Percentiles rank a stretch among this genome's conserved stretches.
These are phyloP conservation scores for Corapipo altera DNA, from an alignment of 2,113 vertebrate species.

Conservation along the genomic window DNA sequence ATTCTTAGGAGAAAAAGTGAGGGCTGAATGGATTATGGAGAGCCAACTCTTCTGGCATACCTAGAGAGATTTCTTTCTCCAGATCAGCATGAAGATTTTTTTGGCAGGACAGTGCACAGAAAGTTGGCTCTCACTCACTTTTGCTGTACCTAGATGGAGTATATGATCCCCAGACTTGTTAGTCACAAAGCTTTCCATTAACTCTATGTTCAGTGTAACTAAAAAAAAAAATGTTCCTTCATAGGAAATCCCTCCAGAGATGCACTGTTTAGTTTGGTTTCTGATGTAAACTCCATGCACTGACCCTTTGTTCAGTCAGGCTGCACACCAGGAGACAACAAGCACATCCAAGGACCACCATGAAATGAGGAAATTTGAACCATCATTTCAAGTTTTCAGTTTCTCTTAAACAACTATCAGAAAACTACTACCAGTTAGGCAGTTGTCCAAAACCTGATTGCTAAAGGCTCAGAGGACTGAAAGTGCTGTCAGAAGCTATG, in stretches of 20 bases:
- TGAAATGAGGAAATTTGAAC: neutral
- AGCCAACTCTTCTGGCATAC: neutral
- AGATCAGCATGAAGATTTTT: neutral
- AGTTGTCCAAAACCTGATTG: neutral
- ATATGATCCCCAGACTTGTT: neutral
- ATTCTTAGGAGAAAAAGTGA: neutral
- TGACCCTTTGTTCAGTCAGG: neutral
- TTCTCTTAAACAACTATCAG: neutral
- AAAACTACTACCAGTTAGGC: neutral
- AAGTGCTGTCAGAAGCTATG: neutral
- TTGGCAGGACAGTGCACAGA: neutral
- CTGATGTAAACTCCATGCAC: neutral
- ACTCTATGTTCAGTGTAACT: neutral
- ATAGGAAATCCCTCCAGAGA: neutral
- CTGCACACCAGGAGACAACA: neutral
- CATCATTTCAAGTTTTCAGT: neutral
- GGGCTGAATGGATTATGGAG: neutral
- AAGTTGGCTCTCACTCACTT: neutral
- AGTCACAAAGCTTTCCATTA: neutral
- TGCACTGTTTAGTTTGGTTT: neutral
- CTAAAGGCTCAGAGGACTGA: neutral
- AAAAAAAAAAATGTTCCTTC: neutral
- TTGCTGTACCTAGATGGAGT: neutral
- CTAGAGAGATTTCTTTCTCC: neutral
- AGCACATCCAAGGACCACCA: neutral